These are phyloP conservation scores for Diarsia brunnea DNA, from an alignment of 2,888 invertebrate genomes.

Conservation along the genomic window DNA sequence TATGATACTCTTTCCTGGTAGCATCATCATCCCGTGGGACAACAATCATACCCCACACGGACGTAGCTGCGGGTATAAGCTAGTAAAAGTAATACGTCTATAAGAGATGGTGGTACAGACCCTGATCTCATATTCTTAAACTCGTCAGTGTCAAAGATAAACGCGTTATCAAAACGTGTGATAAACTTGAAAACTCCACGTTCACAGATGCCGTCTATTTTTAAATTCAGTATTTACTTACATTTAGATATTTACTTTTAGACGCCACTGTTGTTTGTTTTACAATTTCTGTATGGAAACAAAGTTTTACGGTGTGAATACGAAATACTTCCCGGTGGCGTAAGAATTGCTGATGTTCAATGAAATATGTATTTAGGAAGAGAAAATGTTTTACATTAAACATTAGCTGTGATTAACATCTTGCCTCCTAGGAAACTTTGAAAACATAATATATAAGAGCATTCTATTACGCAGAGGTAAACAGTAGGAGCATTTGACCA, in stretches of 20 bases:
- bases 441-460: not conserved
- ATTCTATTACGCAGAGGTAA: not conserved
- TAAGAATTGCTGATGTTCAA: slow-evolving; percentile 6
- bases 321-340: slow-evolving; percentile 26
- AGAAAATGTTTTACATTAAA: slow-evolving; percentile 6
- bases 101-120: not conserved
- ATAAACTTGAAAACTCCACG: slow-evolving; percentile 66
- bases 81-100: not conserved
- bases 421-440: not conserved
- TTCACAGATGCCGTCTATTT: slow-evolving; percentile 61
- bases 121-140: slow-evolving; percentile 18
- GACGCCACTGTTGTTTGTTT: slow-evolving; percentile 54
- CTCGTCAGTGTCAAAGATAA: slow-evolving; percentile 57
- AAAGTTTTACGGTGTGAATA: slow-evolving; percentile 23
- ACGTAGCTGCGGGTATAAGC: not conserved
- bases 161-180: slow-evolving; percentile 55
- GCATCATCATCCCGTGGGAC: not conserved
- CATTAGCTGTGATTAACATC: slow-evolving; percentile 14
- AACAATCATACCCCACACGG: not conserved
- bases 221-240: slow-evolving; percentile 49
- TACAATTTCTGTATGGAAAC: slow-evolving; percentile 37
- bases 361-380: slow-evolving; percentile 21
- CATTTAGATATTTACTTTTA: slow-evolving; percentile 47
- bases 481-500: not conserved
- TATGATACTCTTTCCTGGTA: not conserved